These are phyloP conservation scores for Pectinophora gossypiella DNA, from an alignment of 1,140 invertebrate species.

Conservation along the genomic window DNA sequence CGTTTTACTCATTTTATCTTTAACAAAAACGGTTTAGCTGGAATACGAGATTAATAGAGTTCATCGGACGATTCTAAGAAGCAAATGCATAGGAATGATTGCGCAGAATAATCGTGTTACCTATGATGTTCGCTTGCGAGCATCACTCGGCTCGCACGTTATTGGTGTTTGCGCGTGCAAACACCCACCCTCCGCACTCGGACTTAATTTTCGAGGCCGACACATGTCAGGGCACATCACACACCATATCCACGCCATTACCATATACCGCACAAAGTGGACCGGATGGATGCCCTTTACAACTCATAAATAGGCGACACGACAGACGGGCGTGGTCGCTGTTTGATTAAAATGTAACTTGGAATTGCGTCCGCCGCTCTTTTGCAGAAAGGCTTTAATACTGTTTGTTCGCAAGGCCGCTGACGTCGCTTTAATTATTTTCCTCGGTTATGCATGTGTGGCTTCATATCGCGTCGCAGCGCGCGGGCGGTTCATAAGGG, in stretches of 20 bases:
- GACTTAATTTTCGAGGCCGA: slow-evolving; percentile 63
- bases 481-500: slow-evolving; percentile 16
- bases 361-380: slow-evolving; percentile 35
- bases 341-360: slow-evolving; percentile 64
- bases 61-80: too few species aligned
- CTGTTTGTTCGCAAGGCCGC: slow-evolving; percentile 32
- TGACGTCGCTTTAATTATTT: slow-evolving; percentile 49
- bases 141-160: slow-evolving; percentile 28
- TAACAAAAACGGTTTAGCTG: too few species aligned
- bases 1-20: too few species aligned
- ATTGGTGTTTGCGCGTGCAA: slow-evolving; percentile 43
- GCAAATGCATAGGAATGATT: too few species aligned
- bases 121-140: too few species aligned
- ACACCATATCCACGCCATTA: slow-evolving; percentile 52
- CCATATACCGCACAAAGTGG: slow-evolving; percentile 53
- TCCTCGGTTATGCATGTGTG: slow-evolving; percentile 36
- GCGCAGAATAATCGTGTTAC: too few species aligned
- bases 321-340: slow-evolving; percentile 48
- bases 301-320: slow-evolving; percentile 56
- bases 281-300: slow-evolving; percentile 44
- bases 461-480: slow-evolving; percentile 28
- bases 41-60: too few species aligned
- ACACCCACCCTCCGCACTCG: slow-evolving; percentile 40
- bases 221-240: slow-evolving; percentile 58
- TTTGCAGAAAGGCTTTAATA: slow-evolving; percentile 37